Conservation (phyloP, 2,888 invertebrate genomes). For the Sylvicola fuscatus region DNA sequence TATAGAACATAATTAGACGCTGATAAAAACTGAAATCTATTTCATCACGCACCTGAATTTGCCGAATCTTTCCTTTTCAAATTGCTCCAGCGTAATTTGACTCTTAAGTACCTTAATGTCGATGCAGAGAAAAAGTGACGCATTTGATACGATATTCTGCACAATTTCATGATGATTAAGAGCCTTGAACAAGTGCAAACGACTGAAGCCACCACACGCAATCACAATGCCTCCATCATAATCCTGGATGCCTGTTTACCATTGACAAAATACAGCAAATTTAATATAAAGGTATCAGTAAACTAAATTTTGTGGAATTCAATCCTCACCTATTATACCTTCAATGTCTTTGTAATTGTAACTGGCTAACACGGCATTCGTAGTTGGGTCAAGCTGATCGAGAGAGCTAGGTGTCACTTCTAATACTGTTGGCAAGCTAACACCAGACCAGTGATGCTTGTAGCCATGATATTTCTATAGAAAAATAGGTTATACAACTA, state of each 20-base stretch:
- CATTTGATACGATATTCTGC: slow-evolving; percentile 65
- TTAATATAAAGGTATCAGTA: background rate
- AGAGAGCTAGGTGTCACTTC: slow-evolving; percentile 85
- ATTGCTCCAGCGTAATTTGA: slow-evolving; percentile 68
- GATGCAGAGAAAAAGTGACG: slow-evolving; percentile 59
- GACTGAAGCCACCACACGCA: slow-evolving; percentile 76
- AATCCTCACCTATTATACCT: slow-evolving; percentile 34
- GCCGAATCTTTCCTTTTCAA: slow-evolving; percentile 73
- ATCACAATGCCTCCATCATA: slow-evolving; percentile 84
- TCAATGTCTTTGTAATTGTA: slow-evolving; percentile 76
- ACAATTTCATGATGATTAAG: slow-evolving; percentile 72
- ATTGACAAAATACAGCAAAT: slow-evolving; percentile 5
- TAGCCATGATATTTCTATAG: slow-evolving; percentile 65
- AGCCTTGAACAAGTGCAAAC: slow-evolving; percentile 78
- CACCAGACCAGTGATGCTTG: slow-evolving; percentile 95
- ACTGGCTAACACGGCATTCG: slow-evolving; percentile 58
- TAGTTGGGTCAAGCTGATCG: slow-evolving; percentile 79
- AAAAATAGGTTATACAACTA: too few relatives aligned
- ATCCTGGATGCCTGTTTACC: slow-evolving; percentile 69
- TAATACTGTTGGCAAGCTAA: slow-evolving; percentile 64
- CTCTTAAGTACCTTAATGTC: slow-evolving; percentile 66
- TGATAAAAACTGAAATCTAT: background rate
- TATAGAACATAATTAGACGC: slow-evolving; percentile 15
- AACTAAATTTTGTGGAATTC: too few relatives aligned
- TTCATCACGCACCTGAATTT: slow-evolving; percentile 52